Base-by-base conservation (phyloP, 2,113 vertebrate genomes). In the Agelaius tricolor region DNA sequence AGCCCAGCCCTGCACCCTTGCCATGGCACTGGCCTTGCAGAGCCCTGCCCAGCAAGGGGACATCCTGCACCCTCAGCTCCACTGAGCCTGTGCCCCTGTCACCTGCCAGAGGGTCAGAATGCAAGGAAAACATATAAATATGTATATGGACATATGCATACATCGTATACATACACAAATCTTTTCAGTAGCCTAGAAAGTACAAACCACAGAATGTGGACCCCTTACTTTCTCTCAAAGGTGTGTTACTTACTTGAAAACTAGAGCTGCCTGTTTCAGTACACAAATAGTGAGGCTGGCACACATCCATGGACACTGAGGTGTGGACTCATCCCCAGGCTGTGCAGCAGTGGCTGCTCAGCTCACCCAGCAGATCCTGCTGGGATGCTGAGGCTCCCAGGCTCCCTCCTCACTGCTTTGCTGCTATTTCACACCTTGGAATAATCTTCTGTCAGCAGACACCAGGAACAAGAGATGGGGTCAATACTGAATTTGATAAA, bases 91-190 rank as follows among this genome's bases (percentile, higher is more conserved):
- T 33, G 18, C 63, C n/a, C 27, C 37, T 37, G 0, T 5, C 46
- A 15, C 3, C 61, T 23, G 74, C 22, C 26, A 6, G 9, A 39
- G 46, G 1, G 3, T 15, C 54, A 13, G 27, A 44, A 10, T 6
- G 8, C 39, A 49, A 8, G 20, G 54, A 47, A 19, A 58, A 13
- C 4, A 39, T 19, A 39, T 19, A 28, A 55, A 52, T 10, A 52
- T 3, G n/a, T 5, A 55, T 3, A 9, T 7, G 3, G n/a, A 23
- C 3, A 2, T 2, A 15, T 0, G 19, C 23, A n/a, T 2, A 13
- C 7, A 5, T 11, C 6, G 4, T 9, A 19, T 0, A 33, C 46
- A 13, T 13, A 15, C 15, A 8, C 9, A 1, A 2, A 7, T 10
- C 51, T 26, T 17, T n/a, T 9, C 46, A 23, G n/a, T 1, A 31